Percentiles rank a stretch among this genome's conserved stretches.
phyloP scores from a whole-genome alignment of 2,797 vertebrate species.

The Trematomus bernacchii region DNA sequence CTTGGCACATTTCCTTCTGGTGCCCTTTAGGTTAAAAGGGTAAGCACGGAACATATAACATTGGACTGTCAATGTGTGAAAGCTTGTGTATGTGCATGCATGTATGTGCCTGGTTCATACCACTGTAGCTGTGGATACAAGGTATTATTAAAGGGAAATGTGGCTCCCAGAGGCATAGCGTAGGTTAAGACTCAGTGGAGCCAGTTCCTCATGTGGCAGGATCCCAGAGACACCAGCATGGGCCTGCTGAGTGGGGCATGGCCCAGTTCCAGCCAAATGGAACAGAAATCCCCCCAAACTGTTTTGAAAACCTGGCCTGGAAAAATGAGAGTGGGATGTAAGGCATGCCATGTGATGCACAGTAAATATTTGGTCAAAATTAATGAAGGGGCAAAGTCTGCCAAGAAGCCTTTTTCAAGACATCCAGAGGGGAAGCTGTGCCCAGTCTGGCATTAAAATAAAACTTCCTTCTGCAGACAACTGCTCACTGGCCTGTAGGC shows the following conservation, averaged over 20 bases:
- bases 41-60: constrained; percentile 56
- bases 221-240: constrained; percentile 69
- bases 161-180: constrained; percentile 61
- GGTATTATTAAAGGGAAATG: constrained; percentile 71
- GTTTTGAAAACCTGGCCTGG: constrained; percentile 74
- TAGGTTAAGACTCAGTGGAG: constrained; percentile 78
- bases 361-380: constrained; percentile 85
- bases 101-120: constrained; percentile 37
- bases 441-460: constrained; percentile 80
- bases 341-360: constrained; percentile 77
- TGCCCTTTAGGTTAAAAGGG: constrained; percentile 73
- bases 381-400: constrained; percentile 80
- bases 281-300: constrained; percentile 73
- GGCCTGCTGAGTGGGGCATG: constrained; percentile 71
- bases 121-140: constrained; percentile 42
- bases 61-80: constrained; percentile 58
- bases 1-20: constrained; percentile 52
- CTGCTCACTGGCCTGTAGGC: constrained; percentile 65
- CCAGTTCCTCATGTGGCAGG: constrained; percentile 69
- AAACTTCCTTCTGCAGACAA: constrained; percentile 80
- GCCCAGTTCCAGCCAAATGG: constrained; percentile 71
- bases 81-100: constrained; percentile 41
- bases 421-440: constrained; percentile 75
- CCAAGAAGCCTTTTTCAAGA: constrained; percentile 77
- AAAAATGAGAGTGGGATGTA: constrained; percentile 74